Base-by-base conservation (phyloP, 1,140 invertebrate species). In the Dreissena polymorpha region DNA sequence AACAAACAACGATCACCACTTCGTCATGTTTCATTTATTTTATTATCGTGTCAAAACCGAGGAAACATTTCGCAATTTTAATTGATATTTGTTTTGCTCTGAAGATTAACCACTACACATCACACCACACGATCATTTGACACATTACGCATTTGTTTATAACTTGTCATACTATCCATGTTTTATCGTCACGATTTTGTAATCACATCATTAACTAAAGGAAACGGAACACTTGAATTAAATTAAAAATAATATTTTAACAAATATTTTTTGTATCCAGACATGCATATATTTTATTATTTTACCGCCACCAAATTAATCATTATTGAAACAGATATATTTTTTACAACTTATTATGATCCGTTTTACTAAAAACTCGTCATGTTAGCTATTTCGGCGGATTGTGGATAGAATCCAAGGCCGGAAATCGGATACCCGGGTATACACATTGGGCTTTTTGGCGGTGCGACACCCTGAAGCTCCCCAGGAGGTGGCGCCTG, bases 381-480 rank as follows among this genome's bases (percentile, higher is more conserved):
- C 18, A 63, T 6, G 57, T 69, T 69, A 69, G n/a, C 23, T 49
- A 29, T 75, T 64, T 14, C 27, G n/a, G n/a, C 60, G 60, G 1
- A 75, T 63, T 10, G 55, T 60, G 2, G 55, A 18, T 16, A 21
- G 23, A 60, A 74, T 57, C 71, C 71, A 74, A 57, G 10, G 27
- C 12, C 57, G 55, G 73, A 63, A 75, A 27, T 75, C 55, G 10
- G 73, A 75, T 39, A 50, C 79, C 51, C 76, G 39, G 13, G 76
- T 79, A 16, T 79, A 70, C 21, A 68, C 76, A 25, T 79, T 70
- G 3, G 67, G 57, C 14, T 57, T 14, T 18, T 50, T 50, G n/a
- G 64, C 55, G 8, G 0, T 50, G 10, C 16, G 10, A 51, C 49
- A 77, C 0, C 29, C n/a, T 21, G n/a, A 27, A 23, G 39, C 21